Base-by-base conservation (phyloP, 2,113 vertebrate species). In the Nibea coibor region DNA sequence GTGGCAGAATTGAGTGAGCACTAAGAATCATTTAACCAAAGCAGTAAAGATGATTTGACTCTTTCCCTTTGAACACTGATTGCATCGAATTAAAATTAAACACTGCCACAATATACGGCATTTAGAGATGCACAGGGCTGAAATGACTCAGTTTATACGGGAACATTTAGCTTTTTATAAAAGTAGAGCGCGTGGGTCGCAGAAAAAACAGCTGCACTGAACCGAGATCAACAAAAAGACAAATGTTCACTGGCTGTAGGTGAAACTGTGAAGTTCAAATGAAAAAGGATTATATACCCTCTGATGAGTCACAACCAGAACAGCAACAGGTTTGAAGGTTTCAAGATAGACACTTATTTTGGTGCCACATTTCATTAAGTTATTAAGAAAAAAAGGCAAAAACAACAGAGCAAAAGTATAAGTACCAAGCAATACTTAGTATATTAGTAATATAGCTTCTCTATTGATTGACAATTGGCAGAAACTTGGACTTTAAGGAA, bases 1-100 rank as follows among this genome's bases (percentile, higher is more conserved):
- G 78, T 86, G 86, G 81, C 74, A 82, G 76, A 56, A 24, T 6
- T 58, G 81, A 84, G 50, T 57, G 72, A 84, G 58, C 75, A 84
- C 7, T 35, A 35, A 35, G 7, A 35, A 39, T 39, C 74, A 53
- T 81, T 62, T 28, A 51, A 77, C 79, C 51, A 64, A 48, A 64
- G 58, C 67, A 14, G 22, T 31, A 24, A 64, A 42, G 54, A 5
- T 19, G 1, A 28, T 45, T 48, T 31, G 8, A n/a, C 31, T 7
- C 9, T 51, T 75, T 79, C 48, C 35, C 39, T 56, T 15, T 8
- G 22, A 65, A 43, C n/a, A 20, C 43, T 10, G 14, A 73, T 45
- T 35, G 6, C 20, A 26, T 48, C 2, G 17, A 42, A 72, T 39
- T 31, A 17, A 71, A 57, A 53, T 9, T 2, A 50, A 73, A 69